Base-by-base conservation (phyloP, 2,888 invertebrate species). In the Sphaeridia pumilis region DNA sequence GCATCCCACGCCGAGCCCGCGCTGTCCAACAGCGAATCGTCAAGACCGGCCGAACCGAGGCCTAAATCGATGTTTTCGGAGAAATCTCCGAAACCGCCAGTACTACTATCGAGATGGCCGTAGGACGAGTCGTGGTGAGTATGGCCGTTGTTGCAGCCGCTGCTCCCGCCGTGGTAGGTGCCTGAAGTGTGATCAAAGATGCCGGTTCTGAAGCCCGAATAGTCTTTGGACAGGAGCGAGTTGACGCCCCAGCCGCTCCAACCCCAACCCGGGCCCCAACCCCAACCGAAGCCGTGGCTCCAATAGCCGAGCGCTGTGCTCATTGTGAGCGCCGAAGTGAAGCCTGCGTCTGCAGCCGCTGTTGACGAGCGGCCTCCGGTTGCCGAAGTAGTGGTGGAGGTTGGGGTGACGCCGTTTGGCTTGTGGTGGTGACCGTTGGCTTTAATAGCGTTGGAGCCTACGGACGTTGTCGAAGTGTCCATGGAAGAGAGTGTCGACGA, bases 261-360 rank as follows among this genome's bases (percentile, higher is more conserved):
- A 14, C 49, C 45, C 54, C 54, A 54, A 2, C 52, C 52, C 5
- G 52, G 52, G 22, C 54, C 54, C 54, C 54, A 54, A 22, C 54
- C 52, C 52, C 52, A 53, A 17, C 52, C 53, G 28, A 43, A 53
- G 24, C 51, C 51, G 26, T 51, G 45, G 34, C 36, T 49, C 49
- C 49, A 49, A 25, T 47, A 41, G n/a, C 52, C 52, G 12, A 52
- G 14, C 20, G 52, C 52, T 14, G 52, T 43, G 26, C 52, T 48
- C 43, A 48, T 42, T 25, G 52, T 52, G 22, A 52, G 24, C 2
- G 52, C 26, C 31, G 22, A 46, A 17, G 47, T 41, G 21, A 52
- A 36, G 14, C 26, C 50, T 22, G 35, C 46, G 24, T 22, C 31
- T 21, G 20, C 12, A 5, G 26, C 14, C 3, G 21, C 38, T 36